Conservation (phyloP, 2,888 invertebrate species). For the Tubulanus polymorphus region DNA sequence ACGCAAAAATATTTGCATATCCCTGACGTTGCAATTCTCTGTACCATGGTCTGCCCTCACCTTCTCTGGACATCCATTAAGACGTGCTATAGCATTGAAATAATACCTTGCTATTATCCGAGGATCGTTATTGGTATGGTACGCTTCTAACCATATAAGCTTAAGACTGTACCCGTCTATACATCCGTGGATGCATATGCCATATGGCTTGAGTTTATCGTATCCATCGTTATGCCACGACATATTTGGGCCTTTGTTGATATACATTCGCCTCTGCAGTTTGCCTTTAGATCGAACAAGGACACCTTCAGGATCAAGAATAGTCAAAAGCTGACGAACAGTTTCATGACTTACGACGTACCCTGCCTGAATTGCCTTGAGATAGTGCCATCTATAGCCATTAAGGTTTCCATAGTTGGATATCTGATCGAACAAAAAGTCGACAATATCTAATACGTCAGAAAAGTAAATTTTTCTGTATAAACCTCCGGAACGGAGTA, state of each 20-base stretch:
- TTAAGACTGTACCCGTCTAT: constrained; percentile 20
- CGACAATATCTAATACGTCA: neutral
- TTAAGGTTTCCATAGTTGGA: neutral
- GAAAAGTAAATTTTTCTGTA: neutral
- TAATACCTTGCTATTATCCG: constrained; percentile 10
- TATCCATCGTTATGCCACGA: constrained; percentile 19
- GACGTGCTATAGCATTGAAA: neutral
- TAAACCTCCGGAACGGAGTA: neutral
- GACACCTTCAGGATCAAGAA: too few species aligned
- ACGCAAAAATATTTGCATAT: neutral
- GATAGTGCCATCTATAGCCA: neutral
- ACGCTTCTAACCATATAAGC: constrained; percentile 17
- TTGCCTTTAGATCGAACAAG: too few species aligned
- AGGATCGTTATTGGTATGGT: constrained; percentile 17
- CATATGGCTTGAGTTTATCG: constrained; percentile 20
- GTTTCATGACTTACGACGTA: too few species aligned
- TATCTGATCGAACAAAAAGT: neutral
- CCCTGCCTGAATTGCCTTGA: neutral
- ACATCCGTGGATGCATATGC: constrained; percentile 18
- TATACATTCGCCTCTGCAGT: constrained; percentile 10
- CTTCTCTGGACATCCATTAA: neutral
- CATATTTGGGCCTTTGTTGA: constrained; percentile 13
- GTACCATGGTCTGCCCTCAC: constrained; percentile 6
- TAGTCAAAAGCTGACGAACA: too few species aligned
- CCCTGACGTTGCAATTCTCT: neutral